phyloP scores from a whole-genome alignment of 2,113 vertebrate species.

The Petrocephalus microphthalmus region DNA sequence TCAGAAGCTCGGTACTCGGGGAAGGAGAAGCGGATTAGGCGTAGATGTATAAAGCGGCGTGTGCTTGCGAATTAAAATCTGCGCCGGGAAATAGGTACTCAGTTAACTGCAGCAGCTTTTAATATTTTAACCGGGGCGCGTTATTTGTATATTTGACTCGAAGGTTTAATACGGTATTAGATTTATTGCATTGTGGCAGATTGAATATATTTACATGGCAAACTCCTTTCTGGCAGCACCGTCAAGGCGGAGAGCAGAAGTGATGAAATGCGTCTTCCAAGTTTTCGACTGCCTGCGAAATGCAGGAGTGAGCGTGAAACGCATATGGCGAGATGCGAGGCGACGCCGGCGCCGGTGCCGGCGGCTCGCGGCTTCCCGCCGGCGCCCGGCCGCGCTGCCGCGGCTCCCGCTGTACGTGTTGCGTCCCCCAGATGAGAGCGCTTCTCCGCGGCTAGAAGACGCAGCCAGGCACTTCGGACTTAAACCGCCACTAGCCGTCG shows the following conservation, averaged over 20 bases:
- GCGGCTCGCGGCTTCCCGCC: background rate
- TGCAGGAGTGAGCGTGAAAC: background rate
- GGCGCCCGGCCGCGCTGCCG: background rate
- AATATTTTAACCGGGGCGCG: background rate
- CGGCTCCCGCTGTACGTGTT: background rate
- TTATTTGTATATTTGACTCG: background rate
- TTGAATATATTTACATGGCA: background rate
- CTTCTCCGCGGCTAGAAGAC: background rate
- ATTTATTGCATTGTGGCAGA: slow-evolving; percentile 6
- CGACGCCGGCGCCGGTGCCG: background rate
- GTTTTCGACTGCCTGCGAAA: background rate
- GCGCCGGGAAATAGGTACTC: background rate
- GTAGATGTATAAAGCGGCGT: slow-evolving; percentile 46
- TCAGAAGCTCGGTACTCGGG: slow-evolving; percentile 48
- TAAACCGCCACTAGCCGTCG: background rate
- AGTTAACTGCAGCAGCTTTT: background rate
- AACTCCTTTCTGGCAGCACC: background rate
- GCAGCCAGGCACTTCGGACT: background rate
- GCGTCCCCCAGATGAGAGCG: background rate
- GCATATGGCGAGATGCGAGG: background rate
- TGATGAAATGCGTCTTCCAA: background rate
- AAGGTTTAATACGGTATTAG: slow-evolving; percentile 15
- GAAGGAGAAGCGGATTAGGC: slow-evolving; percentile 38
- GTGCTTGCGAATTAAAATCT: slow-evolving; percentile 26
- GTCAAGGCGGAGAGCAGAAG: background rate